Evolutionary conservation across 2,113 vertebrate species (phyloP).

Genomic region (Erythrocercus mccallii): DNA sequence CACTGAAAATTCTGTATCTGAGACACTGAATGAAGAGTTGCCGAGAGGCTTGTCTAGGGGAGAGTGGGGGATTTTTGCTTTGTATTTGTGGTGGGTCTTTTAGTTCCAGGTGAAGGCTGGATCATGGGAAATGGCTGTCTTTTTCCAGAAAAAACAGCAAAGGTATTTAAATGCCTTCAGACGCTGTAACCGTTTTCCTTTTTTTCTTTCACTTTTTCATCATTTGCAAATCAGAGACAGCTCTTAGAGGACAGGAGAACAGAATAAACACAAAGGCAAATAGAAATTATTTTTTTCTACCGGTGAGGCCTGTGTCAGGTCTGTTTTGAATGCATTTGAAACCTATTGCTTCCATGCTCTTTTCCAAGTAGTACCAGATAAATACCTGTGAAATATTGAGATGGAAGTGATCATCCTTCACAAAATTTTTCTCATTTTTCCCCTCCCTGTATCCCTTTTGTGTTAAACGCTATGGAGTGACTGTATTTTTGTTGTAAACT

Average conservation of each 20-base stretch:
- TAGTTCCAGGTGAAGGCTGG: neutral
- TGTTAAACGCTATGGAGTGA: no score
- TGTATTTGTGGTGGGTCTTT: neutral
- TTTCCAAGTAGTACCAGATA: neutral
- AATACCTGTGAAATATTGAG: neutral
- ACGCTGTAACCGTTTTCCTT: neutral
- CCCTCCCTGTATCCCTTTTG: no score
- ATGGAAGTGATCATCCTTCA: neutral
- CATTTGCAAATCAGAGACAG: neutral
- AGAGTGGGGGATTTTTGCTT: neutral
- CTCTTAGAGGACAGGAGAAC: neutral
- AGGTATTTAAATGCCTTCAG: neutral
- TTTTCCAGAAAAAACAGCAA: neutral
- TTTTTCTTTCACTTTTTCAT: neutral
- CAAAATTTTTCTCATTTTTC: neutral
- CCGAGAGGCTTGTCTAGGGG: neutral
- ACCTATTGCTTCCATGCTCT: neutral
- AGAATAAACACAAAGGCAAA: neutral
- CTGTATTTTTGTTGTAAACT: slow-evolving; percentile 35
- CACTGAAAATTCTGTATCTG: neutral
- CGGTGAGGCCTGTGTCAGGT: neutral
- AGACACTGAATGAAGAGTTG: neutral
- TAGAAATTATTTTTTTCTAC: neutral
- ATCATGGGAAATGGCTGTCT: neutral
- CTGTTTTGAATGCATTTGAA: neutral